Conservation (phyloP, 2,113 vertebrate genomes). For the Cranoglanis bouderius region DNA sequence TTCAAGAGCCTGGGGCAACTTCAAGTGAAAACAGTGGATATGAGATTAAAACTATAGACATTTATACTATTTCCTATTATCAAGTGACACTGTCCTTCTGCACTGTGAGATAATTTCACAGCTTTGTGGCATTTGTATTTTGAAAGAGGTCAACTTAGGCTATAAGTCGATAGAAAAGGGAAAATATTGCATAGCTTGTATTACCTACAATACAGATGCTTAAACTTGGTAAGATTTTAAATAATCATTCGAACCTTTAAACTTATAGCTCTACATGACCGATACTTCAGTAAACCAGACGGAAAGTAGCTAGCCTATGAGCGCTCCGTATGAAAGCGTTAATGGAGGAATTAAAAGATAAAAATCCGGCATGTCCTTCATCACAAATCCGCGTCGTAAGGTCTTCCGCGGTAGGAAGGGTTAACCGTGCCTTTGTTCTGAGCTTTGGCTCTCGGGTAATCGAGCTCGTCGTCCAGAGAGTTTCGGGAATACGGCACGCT, state of each 20-base stretch:
- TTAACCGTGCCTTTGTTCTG: constrained; percentile 54
- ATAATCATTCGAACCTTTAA: background rate
- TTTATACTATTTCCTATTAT: background rate
- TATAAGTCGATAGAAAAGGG: background rate
- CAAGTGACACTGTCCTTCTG: background rate
- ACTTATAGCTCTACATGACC: background rate
- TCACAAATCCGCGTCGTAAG: constrained; percentile 73
- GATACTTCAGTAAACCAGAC: background rate
- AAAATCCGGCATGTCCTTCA: background rate
- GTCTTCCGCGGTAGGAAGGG: constrained; percentile 55
- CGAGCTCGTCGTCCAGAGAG: constrained; percentile 67
- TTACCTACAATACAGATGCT: background rate
- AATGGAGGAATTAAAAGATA: background rate
- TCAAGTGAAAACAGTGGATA: background rate
- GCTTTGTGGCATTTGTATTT: background rate
- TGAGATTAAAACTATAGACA: background rate
- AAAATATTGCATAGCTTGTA: background rate
- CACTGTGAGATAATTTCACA: background rate
- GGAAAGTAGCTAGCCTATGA: background rate
- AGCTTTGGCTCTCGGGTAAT: constrained; percentile 70
- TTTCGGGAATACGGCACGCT: constrained; percentile 59
- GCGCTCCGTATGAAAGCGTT: background rate
- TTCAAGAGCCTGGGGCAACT: background rate
- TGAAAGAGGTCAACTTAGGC: background rate
- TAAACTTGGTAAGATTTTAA: background rate